Evolutionary conservation across 2,888 invertebrate species (phyloP), one percentile per base, ranked within the genome.

Genomic region (Minunthozetes semirufus): DNA sequence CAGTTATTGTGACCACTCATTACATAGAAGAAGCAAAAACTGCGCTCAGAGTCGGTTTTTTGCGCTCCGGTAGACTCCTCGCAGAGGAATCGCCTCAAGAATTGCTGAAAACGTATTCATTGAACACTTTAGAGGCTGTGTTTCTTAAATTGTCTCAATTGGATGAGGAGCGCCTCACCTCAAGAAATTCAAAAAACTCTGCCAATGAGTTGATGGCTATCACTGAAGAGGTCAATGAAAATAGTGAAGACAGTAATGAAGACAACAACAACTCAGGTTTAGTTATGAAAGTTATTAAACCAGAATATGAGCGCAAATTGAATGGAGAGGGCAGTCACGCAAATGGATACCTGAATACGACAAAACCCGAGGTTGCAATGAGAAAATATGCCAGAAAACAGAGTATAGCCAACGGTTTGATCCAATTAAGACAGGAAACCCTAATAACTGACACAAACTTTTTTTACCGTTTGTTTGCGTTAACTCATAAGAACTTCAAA

Each of bases 401-500:
- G 19, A 63, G 11, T 19, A 13, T 46, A 13, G 6, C 42, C 68
- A 68, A 46, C 22, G 68, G 68, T 42, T 3, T 46, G 38, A 22
- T 68, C 46, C 68, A 68, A 22, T 1, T 46, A 22, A 68, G 19
- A 22, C 68, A 68, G 46, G 33, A 68, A 42, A 5, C 3, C 9
- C 1, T 68, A 1, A 46, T 68, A 68, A 68, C 4, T 25, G 42
- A 68, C 13, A 68, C 68, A 8, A 68, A 68, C 1, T 68, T 68
- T 25, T 4, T 46, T 1, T 1, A 19, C 15, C 68, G 68, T 8
- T 22, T 68, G 68, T 42, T 8, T 68, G 68, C 75, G 42, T 19
- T 75, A 42, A 68, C 46, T 13, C 38, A 19, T 2, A 75, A 75
- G 59, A 75, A 72, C 42, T 70, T 75, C 5, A 70, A 59, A 19